These are phyloP conservation scores for Aphidius ervi DNA, from an alignment of 1,140 invertebrate species.

Conservation along the genomic window DNA sequence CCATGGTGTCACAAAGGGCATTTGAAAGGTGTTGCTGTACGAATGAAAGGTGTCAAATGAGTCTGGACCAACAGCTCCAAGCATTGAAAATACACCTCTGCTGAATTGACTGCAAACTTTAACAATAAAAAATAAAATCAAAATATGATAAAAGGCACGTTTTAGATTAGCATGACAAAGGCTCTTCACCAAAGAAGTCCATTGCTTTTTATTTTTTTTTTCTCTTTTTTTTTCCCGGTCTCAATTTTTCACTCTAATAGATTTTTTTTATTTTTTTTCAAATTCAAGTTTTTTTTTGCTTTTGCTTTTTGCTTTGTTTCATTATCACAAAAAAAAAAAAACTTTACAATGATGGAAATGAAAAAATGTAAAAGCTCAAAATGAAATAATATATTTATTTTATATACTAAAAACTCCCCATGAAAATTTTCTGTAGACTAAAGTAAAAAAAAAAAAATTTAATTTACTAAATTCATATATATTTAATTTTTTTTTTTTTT, in stretches of 20 bases:
- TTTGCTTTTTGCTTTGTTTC: too few species aligned
- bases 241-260: not conserved
- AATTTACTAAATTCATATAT: too few species aligned
- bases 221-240: not conserved
- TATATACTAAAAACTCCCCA: too few species aligned
- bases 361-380: too few species aligned
- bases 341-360: too few species aligned
- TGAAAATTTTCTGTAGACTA: too few species aligned
- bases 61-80: conserved; percentile 86
- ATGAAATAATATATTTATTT: too few species aligned
- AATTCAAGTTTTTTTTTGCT: not conserved
- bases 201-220: conserved; percentile 13
- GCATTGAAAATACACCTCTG: conserved; percentile 82
- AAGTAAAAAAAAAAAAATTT: too few species aligned
- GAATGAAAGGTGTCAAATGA: conserved; percentile 92
- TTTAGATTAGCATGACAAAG: conserved; percentile 25
- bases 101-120: conserved; percentile 90
- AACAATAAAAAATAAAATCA: conserved; percentile 40
- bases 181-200: conserved; percentile 15
- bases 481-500: too few species aligned
- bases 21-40: conserved; percentile 92
- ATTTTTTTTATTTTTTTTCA: not conserved
- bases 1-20: conserved; percentile 92
- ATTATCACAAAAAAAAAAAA: too few species aligned
- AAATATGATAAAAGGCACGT: conserved; percentile 19